Conservation (phyloP, 2,797 vertebrate genomes). For the Sebastes cheni region DNA sequence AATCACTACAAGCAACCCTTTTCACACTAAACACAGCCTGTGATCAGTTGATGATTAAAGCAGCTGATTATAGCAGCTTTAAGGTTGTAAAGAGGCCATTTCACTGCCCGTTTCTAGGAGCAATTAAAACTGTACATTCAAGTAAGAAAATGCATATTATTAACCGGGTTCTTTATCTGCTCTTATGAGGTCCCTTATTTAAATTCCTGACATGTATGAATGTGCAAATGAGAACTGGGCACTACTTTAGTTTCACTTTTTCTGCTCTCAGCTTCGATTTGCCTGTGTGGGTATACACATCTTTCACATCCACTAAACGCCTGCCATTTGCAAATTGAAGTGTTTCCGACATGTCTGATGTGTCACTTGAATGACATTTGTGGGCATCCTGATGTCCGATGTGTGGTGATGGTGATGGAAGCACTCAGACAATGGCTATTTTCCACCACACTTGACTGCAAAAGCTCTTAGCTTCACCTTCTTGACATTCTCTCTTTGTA, state of each 20-base stretch:
- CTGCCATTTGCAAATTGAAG: conserved; percentile 65
- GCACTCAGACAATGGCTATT: conserved; percentile 71
- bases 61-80: neutral
- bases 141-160: neutral
- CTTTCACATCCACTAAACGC: conserved; percentile 39
- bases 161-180: neutral
- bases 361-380: conserved; percentile 71
- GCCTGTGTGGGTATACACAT: conserved; percentile 3
- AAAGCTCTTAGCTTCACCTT: conserved; percentile 76
- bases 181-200: neutral
- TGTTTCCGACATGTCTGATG: conserved; percentile 66
- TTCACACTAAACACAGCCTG: neutral
- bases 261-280: neutral
- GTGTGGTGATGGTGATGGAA: conserved; percentile 56
- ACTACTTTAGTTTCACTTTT: conserved; percentile 8
- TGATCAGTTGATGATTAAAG: neutral
- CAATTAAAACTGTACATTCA: neutral
- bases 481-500: conserved; percentile 67
- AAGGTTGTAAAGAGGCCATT: neutral
- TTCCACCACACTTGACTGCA: conserved; percentile 69
- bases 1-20: neutral
- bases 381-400: conserved; percentile 46
- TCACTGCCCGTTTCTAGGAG: neutral
- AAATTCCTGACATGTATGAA: neutral
- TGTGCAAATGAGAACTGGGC: neutral